Evolutionary conservation across 2,888 invertebrate species (phyloP).

Genomic region (Sclerodermus sp.): DNA sequence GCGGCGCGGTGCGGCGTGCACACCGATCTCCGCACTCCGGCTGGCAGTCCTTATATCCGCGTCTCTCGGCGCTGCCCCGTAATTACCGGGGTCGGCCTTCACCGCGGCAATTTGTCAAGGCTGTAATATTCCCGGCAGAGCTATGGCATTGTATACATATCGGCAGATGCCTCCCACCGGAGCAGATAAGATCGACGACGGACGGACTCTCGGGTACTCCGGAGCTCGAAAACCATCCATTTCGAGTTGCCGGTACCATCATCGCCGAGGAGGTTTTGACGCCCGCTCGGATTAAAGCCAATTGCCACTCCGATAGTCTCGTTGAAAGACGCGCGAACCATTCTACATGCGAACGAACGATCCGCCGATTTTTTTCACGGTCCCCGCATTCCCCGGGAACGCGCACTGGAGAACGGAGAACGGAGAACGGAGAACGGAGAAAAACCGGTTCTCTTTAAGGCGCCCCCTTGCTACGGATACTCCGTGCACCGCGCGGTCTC

Average conservation of each 20-base stretch:
- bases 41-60: constrained; percentile 21
- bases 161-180: constrained; percentile 51
- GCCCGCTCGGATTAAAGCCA: constrained; percentile 39
- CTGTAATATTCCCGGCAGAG: constrained; percentile 49
- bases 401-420: no score
- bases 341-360: constrained; percentile 2
- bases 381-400: no score
- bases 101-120: constrained; percentile 57
- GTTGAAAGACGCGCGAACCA: constrained; percentile 1
- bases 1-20: no score
- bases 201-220: no score
- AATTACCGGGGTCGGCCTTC: constrained; percentile 56
- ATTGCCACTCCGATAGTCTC: constrained; percentile 26
- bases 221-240: constrained; percentile 37
- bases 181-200: constrained; percentile 39
- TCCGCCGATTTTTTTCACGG: no score
- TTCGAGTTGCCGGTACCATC: constrained; percentile 34
- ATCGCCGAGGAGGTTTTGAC: constrained; percentile 36
- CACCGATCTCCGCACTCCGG: no score
- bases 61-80: constrained; percentile 38
- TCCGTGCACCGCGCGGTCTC: no score
- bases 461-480: no score
- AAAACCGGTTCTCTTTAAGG: no score
- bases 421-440: no score
- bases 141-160: constrained; percentile 51